Evolutionary conservation across 2,113 vertebrate genomes (phyloP), one percentile per base, ranked within the genome.

Genomic region (Microcebus tavaratra): DNA sequence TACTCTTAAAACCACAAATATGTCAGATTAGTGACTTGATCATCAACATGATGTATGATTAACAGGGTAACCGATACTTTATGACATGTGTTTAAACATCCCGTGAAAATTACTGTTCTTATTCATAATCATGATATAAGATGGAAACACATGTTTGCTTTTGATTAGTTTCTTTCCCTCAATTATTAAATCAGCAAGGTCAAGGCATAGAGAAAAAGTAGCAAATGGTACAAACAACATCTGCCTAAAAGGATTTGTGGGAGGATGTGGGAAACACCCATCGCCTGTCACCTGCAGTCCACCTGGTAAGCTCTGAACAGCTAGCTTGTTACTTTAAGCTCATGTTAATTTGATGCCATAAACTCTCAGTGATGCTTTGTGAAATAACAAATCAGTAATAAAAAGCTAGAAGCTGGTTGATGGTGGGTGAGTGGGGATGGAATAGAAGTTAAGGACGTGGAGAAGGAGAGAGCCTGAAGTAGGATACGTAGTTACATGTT

Each of bases 271-370:
- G 55, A 79, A 87, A 6, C 36, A 34, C 27, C 27, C 1, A 2
- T 3, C 1, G 5, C 4, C 21, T 3, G 3, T 31, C 20, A 17
- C 25, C 6, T 18, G 15, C 17, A n/a, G 39, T 12, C 36, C 9
- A 3, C 7, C 34, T 70, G 2, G 31, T 57, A 36, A 50, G 27
- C 8, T 67, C n/a, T 48, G 9, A 23, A 25, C 20, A 2, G 50
- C 18, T 83, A 27, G 12, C 29, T 42, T 61, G 31, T 61, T 86
- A 1, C 65, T n/a, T 39, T 59, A n/a, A 83, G 57, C 23, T 29
- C 10, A 1, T 23, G 53, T 79, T 36, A 7, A 39, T 84, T n/a
- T 48, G 21, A 68, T 75, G 36, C 53, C 14, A 39, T 55, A 50
- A 84, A 45, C 21, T n/a, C 25, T 61, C 15, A 48, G 2, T 25